Evolutionary conservation across 2,797 vertebrate genomes (phyloP).

Genomic region (Poeciliopsis paucimaculata): DNA sequence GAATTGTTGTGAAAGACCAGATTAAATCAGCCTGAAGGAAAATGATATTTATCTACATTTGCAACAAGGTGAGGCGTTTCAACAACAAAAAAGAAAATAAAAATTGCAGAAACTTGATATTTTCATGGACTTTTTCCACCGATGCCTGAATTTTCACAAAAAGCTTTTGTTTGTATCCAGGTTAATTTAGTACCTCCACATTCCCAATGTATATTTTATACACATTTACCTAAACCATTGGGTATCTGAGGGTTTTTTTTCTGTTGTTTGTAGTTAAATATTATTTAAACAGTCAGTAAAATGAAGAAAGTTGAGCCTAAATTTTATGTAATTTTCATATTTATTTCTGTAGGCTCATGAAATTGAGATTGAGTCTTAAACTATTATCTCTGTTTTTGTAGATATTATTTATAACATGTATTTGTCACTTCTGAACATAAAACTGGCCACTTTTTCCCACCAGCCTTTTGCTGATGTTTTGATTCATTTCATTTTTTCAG

Average conservation of each 20-base stretch:
- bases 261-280: not conserved
- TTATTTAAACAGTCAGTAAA: not conserved
- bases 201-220: not conserved
- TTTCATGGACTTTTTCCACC: no score
- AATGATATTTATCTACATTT: conserved; percentile 11
- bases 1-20: not conserved
- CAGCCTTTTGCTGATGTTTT: conserved; percentile 4
- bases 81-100: not conserved
- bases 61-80: not conserved
- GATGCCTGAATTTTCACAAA: no score
- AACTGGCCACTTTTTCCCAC: not conserved
- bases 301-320: not conserved
- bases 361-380: not conserved
- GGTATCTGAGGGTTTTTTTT: not conserved
- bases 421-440: not conserved
- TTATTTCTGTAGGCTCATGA: not conserved
- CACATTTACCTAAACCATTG: not conserved
- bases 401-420: not conserved
- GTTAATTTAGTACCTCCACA: not conserved
- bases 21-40: not conserved
- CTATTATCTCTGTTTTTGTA: not conserved
- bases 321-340: not conserved
- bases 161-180: not conserved
- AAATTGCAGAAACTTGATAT: not conserved
- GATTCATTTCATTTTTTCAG: conserved; percentile 73